Conservation (phyloP, 2,797 vertebrate species). For the Enteromius argenteus region DNA sequence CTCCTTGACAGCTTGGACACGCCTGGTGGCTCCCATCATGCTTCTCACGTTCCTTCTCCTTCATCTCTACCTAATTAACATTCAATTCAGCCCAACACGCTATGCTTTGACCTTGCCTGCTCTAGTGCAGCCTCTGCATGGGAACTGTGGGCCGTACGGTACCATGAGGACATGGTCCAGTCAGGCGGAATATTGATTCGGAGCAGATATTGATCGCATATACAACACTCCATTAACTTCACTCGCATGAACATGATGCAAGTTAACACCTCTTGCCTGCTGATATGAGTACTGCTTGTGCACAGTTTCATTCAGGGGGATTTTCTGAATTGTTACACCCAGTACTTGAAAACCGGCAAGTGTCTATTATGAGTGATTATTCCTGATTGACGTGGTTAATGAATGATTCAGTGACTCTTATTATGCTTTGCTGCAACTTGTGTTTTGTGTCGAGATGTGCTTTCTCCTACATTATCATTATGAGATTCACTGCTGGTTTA, state of each 20-base stretch:
- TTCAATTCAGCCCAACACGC: not conserved
- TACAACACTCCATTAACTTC: slow-evolving; percentile 44
- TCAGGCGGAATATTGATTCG: slow-evolving; percentile 36
- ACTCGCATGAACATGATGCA: not conserved
- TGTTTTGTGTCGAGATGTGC: not conserved
- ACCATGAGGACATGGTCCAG: slow-evolving; percentile 14
- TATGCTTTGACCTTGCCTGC: slow-evolving; percentile 36
- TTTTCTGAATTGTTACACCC: not conserved
- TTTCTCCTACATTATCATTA: slow-evolving; percentile 5
- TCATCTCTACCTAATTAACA: slow-evolving; percentile 20
- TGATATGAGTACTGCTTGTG: not conserved
- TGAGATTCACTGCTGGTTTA: not conserved
- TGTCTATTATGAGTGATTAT: not conserved
- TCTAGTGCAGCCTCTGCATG: not conserved
- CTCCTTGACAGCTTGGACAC: not conserved
- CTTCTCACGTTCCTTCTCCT: slow-evolving; percentile 4
- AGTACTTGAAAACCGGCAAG: not conserved
- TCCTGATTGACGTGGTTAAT: not conserved
- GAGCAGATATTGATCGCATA: slow-evolving; percentile 26
- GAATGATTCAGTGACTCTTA: not conserved
- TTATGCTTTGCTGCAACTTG: not conserved
- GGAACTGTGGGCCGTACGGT: slow-evolving; percentile 15
- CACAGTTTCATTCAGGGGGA: not conserved
- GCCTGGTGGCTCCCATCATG: slow-evolving; percentile 19
- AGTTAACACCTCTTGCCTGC: slow-evolving; percentile 7